Percentiles rank a stretch among this genome's conserved stretches.
Evolutionary conservation across 2,113 vertebrate species (phyloP).

Genomic region (Lota lota): DNA sequence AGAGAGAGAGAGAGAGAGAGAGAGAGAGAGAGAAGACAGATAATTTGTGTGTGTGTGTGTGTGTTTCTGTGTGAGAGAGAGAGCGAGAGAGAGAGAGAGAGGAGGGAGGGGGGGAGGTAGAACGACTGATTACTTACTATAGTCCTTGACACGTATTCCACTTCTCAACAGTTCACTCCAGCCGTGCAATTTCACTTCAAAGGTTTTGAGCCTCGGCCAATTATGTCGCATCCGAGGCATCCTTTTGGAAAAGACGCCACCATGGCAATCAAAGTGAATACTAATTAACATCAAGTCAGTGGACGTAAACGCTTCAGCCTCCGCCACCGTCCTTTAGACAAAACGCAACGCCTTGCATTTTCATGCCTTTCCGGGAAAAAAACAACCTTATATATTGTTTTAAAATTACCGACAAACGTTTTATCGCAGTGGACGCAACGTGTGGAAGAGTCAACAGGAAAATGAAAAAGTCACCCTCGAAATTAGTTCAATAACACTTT

Average conservation of each 20-base stretch:
- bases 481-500: too few relatives aligned
- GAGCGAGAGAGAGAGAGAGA: conserved; percentile 1
- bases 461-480: too few relatives aligned
- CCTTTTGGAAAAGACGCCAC: conserved; percentile 46
- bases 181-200: conserved; percentile 70
- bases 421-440: too few relatives aligned
- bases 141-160: conserved; percentile 65
- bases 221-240: conserved; percentile 59
- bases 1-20: conserved; percentile 1
- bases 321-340: too few relatives aligned
- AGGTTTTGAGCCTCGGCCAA: conserved; percentile 61
- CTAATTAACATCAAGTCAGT: conserved; percentile 55
- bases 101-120: conserved; percentile 27
- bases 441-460: too few relatives aligned
- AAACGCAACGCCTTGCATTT: too few relatives aligned
- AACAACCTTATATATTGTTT: too few relatives aligned
- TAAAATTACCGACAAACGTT: too few relatives aligned
- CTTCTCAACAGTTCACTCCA: conserved; percentile 61
- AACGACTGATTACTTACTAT: conserved; percentile 57
- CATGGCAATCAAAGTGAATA: conserved; percentile 54
- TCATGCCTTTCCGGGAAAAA: too few relatives aligned
- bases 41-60: too few relatives aligned
- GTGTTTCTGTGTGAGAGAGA: too few relatives aligned
- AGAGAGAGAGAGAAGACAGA: conserved; percentile 22
- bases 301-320: too few relatives aligned